Evolutionary conservation across 2,113 vertebrate genomes (phyloP), one percentile per base, ranked within the genome.

Genomic region (Glareola pratincola): DNA sequence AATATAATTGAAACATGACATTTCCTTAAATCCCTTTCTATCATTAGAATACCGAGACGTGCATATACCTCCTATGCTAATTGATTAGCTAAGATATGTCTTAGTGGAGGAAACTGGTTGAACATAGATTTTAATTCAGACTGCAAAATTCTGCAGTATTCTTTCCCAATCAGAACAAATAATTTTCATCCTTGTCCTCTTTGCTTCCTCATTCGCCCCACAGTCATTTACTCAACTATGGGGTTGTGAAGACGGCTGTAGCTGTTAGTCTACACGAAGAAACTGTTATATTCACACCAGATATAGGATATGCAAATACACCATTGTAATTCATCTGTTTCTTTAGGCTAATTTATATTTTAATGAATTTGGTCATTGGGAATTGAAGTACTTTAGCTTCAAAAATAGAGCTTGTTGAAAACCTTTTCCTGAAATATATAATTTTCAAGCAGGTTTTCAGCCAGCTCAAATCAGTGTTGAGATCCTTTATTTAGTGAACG

Each of bases 301-400:
- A 88, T 60, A 90, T 18, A 76, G 19, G 51, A 92, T 50, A 92
- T 89, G 76, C 57, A 97, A 95, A 96, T 88, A 95, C 17, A 82
- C 50, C 26, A 88, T 85, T 76, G 74, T 94, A 92, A 96, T 92
- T 97, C 66, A 85, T 91, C 57, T 87, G 77, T 92, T 96, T 95
- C 91, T 94, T 94, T 87, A 83, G 67, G 84, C 54, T 97, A 96
- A 97, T 96, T 94, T 97, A 85, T 97, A 93, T 92, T 95, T 96
- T 95, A 96, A 97, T 95, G 71, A 85, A 86, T 87, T 85, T 95
- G 84, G 74, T 96, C 84, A 94, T 24, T 88, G 94, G 80, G 84
- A 95, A 92, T 90, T 92, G 73, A 88, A 96, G 66, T 75, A 82
- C 81, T 95, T 97, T 45, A 76, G 50, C 74, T 90, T 92, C 73